Conservation (phyloP, 2,113 vertebrate species). For the Alouatta palliata region DNA sequence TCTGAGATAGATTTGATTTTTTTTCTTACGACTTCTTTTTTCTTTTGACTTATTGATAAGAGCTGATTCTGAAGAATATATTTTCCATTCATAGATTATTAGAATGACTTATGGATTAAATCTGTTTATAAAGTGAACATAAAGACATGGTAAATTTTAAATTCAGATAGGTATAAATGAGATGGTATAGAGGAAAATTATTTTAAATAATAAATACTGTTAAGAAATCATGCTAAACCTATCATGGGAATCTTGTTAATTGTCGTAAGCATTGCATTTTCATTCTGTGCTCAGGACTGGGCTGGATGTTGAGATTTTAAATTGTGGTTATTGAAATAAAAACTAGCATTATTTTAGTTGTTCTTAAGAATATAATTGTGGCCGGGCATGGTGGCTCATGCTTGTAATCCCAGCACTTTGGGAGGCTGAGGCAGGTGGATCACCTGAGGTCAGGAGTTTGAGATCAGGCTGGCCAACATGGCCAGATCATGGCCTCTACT, state of each 20-base stretch:
- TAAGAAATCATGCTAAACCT: background rate
- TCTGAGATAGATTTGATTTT: background rate
- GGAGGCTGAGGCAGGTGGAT: too few relatives aligned
- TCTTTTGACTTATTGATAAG: background rate
- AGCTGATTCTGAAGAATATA: background rate
- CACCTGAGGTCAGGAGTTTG: too few relatives aligned
- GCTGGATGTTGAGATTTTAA: slow-evolving; percentile 49
- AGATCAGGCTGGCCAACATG: too few relatives aligned
- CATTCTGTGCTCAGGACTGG: slow-evolving; percentile 24
- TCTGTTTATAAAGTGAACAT: slow-evolving; percentile 27
- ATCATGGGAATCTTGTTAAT: slow-evolving; percentile 25
- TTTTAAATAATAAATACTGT: slow-evolving; percentile 26
- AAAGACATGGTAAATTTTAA: background rate
- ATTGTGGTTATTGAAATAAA: slow-evolving; percentile 37
- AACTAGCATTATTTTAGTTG: background rate
- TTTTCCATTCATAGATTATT: background rate
- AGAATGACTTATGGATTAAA: slow-evolving; percentile 16
- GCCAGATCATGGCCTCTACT: too few relatives aligned
- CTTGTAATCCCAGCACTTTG: too few relatives aligned
- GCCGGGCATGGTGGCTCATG: too few relatives aligned
- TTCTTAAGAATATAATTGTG: slow-evolving; percentile 13
- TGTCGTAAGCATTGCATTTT: slow-evolving; percentile 7
- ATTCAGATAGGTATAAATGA: background rate
- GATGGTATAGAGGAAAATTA: slow-evolving; percentile 2
- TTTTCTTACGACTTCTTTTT: background rate